Base-by-base conservation (phyloP, 2,888 invertebrate species). In the Dorcus parallelipipedus region DNA sequence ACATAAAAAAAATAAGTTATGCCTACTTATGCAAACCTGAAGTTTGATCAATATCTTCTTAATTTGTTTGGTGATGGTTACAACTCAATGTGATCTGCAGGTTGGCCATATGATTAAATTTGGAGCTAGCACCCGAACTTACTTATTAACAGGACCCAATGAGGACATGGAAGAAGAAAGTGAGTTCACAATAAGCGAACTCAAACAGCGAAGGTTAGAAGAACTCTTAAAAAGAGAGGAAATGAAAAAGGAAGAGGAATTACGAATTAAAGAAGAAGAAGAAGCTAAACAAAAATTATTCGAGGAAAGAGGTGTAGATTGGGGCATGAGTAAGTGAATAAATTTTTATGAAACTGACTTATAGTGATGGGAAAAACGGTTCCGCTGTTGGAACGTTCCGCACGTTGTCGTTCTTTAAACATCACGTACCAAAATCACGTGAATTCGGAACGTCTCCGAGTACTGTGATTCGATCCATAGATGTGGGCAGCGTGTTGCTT, bases 31-130 rank as follows among this genome's bases (percentile, higher is more conserved):
- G 1, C 1, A 7, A 33, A 33, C 6, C 26, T 33, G 1, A 33
- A 33, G 26, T 33, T 33, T 33, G 26, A 33, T 33, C 26, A 33
- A 33, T 33, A 33, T 33, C 26, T 1, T 1, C 14, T 33, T 33
- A 33, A 33, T 7, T 3, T 33, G 26, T 33, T 33, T 33, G 6
- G 26, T 33, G 26, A 6, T 33, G 6, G 6, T 6, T 33, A 4
- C 26, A 33, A 33, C 1, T 33, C 26, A 33, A 6, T 33, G 6
- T 7, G 26, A 33, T 3, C 67, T 67, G 26, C 51, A 79, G 67
- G 95, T 95, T 0, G 97, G 97, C 0, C 92, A 97, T 76, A 90
- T 97, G 79, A 78, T 97, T n/a, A 93, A 90, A 75, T 88, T 97
- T 73, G 98, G 97, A 0, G 90, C 87, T 54, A 95, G 96, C 69